Conservation (phyloP, 2,113 vertebrate genomes). For the Hassar affinis region DNA sequence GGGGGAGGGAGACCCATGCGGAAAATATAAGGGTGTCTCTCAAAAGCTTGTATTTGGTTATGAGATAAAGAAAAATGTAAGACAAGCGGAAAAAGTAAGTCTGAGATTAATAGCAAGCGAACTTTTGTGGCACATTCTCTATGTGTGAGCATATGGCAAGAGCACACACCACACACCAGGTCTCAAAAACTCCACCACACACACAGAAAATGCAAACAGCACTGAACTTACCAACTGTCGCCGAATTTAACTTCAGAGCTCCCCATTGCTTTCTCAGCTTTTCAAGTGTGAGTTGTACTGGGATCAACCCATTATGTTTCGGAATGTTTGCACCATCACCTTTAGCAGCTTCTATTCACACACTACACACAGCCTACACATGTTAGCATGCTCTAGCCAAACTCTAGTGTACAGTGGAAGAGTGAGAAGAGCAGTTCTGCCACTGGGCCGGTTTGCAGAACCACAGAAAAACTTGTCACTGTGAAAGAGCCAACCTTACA, state of each 20-base stretch:
- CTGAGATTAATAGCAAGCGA: slow-evolving; percentile 5
- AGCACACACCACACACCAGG: slow-evolving; percentile 49
- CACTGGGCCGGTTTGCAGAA: slow-evolving; percentile 60
- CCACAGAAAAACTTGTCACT: background rate
- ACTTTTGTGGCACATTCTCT: background rate
- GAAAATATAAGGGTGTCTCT: background rate
- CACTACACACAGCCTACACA: slow-evolving; percentile 15
- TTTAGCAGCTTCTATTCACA: slow-evolving; percentile 44
- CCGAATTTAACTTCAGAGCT: slow-evolving; percentile 65
- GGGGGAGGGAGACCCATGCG: background rate
- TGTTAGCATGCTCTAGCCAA: slow-evolving; percentile 2
- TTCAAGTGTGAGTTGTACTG: slow-evolving; percentile 46
- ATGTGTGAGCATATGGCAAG: slow-evolving; percentile 11
- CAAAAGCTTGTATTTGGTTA: background rate
- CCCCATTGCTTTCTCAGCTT: slow-evolving; percentile 64
- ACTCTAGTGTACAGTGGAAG: slow-evolving; percentile 2
- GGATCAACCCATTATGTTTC: slow-evolving; percentile 67
- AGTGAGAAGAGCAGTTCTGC: slow-evolving; percentile 32
- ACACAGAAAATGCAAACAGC: slow-evolving; percentile 26
- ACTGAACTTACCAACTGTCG: slow-evolving; percentile 68
- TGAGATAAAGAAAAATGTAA: background rate
- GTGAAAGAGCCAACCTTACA: background rate
- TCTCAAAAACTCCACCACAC: slow-evolving; percentile 39
- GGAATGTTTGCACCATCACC: slow-evolving; percentile 23
- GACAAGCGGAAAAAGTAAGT: background rate